phyloP scores from a whole-genome alignment of 2,797 vertebrate species.

The Perdix hodgsoniae region DNA sequence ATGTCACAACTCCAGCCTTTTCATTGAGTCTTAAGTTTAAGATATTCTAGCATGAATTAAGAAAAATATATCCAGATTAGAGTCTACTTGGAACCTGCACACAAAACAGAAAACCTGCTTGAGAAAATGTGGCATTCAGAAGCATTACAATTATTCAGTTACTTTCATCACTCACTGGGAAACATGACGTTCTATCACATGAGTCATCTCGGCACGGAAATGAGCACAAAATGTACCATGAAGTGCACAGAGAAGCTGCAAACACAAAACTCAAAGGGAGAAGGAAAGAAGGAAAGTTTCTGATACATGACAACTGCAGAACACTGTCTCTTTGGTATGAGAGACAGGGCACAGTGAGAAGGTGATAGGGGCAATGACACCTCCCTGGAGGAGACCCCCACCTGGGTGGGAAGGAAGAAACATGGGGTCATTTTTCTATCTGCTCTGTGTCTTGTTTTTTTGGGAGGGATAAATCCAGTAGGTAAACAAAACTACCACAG shows the following conservation, averaged over 20 bases:
- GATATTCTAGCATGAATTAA: slow-evolving; percentile 9
- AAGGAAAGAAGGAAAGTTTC: background rate
- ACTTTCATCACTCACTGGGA: slow-evolving; percentile 36
- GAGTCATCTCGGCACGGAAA: slow-evolving; percentile 52
- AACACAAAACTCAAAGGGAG: background rate
- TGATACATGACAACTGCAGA: background rate
- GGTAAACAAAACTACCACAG: background rate
- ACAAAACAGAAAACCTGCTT: slow-evolving; percentile 55
- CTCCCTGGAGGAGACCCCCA: background rate
- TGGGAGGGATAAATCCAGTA: background rate
- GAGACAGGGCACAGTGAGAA: rapidly evolving
- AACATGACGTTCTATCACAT: slow-evolving; percentile 47
- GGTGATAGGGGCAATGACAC: background rate
- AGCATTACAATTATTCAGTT: slow-evolving; percentile 57
- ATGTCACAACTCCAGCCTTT: background rate
- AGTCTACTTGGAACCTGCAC: background rate
- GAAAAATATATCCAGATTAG: background rate
- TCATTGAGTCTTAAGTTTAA: background rate
- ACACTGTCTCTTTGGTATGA: background rate
- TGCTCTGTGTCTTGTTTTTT: background rate
- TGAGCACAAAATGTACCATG: background rate
- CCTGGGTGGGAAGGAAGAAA: background rate
- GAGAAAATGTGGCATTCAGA: slow-evolving; percentile 36
- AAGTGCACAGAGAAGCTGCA: background rate
- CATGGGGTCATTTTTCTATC: background rate